phyloP scores from a whole-genome alignment of 2,888 invertebrate genomes.

The Phania funesta region DNA sequence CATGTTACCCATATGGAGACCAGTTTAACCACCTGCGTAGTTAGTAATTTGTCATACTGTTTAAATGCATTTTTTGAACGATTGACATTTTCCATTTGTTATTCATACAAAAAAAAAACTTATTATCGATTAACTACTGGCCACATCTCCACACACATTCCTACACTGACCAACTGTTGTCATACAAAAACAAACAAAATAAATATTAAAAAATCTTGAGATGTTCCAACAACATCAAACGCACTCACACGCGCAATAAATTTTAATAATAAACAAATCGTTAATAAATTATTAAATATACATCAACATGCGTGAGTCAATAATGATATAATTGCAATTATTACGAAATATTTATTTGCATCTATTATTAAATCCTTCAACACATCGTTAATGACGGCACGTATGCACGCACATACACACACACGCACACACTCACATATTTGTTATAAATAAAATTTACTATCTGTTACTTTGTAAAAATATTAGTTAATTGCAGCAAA shows the following conservation, averaged over 20 bases:
- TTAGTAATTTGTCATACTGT: constrained; percentile 78
- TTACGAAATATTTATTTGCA: neutral
- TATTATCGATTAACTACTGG: constrained; percentile 44
- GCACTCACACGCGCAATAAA: too few relatives aligned
- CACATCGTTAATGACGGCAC: too few relatives aligned
- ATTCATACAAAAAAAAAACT: constrained; percentile 56
- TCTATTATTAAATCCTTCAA: constrained; percentile 6
- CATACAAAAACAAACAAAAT: constrained; percentile 15
- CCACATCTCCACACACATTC: neutral
- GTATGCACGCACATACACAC: too few relatives aligned
- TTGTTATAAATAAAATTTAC: too few relatives aligned
- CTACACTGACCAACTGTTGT: neutral
- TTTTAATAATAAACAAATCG: constrained; percentile 10
- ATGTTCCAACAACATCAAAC: neutral
- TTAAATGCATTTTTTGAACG: constrained; percentile 75
- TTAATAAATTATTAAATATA: neutral
- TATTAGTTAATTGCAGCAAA: too few relatives aligned
- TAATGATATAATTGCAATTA: constrained; percentile 10
- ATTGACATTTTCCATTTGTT: constrained; percentile 73
- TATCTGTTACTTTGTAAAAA: too few relatives aligned
- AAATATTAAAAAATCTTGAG: too few relatives aligned
- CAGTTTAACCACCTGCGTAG: constrained; percentile 69
- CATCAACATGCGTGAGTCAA: neutral
- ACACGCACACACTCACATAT: too few relatives aligned
- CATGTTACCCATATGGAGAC: constrained; percentile 52